Percentiles rank a stretch among this genome's conserved stretches.
phyloP scores from a whole-genome alignment of 2,797 vertebrate species.

The Adrianichthys oophorus region DNA sequence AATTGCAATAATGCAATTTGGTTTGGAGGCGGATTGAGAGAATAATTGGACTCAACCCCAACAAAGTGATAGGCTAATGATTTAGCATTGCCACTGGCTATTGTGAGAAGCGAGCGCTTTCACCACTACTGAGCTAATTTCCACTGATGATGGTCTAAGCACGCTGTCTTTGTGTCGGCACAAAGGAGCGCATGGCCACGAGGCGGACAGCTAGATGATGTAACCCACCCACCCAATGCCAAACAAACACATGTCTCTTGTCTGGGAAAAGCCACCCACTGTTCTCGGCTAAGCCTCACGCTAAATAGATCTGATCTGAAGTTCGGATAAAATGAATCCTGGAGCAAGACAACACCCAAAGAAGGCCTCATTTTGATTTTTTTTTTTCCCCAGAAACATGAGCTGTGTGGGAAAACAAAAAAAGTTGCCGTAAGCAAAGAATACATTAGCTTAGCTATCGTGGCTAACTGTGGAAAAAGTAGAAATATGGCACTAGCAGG shows the following conservation, averaged over 20 bases:
- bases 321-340: constrained; percentile 51
- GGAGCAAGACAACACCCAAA: constrained; percentile 36
- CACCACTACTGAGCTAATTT: constrained; percentile 75
- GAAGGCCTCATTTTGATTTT: constrained; percentile 31
- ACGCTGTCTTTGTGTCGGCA: constrained; percentile 66
- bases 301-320: constrained; percentile 49
- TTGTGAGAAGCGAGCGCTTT: constrained; percentile 75
- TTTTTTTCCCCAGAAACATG: constrained; percentile 31
- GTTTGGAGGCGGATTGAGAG: constrained; percentile 77
- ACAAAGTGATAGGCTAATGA: constrained; percentile 73
- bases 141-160: constrained; percentile 77
- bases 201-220: constrained; percentile 71
- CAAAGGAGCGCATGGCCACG: constrained; percentile 65
- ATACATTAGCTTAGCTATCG: constrained; percentile 49
- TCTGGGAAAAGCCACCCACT: constrained; percentile 62
- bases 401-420: constrained; percentile 29
- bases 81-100: constrained; percentile 78
- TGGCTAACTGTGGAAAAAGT: constrained; percentile 38
- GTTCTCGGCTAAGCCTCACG: constrained; percentile 50
- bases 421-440: constrained; percentile 28
- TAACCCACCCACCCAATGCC: constrained; percentile 73
- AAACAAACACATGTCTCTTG: constrained; percentile 74
- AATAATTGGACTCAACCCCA: constrained; percentile 77
- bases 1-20: constrained; percentile 81
- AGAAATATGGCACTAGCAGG: constrained; percentile 14